Evolutionary conservation across 2,113 vertebrate genomes (phyloP).

Genomic region (Deroptyus accipitrinus): DNA sequence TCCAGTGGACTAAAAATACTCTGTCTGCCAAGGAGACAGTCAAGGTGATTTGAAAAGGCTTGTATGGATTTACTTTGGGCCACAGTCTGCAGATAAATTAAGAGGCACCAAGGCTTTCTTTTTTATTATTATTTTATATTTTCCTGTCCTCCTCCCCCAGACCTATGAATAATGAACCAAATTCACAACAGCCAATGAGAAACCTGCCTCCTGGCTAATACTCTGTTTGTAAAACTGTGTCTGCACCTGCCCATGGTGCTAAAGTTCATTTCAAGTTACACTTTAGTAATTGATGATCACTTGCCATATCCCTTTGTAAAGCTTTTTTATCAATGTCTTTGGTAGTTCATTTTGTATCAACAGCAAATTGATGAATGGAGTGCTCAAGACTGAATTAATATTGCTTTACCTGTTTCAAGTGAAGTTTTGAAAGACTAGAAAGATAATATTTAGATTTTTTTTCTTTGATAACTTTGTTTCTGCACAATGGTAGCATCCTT

Average conservation of each 20-base stretch:
- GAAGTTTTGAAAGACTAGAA: neutral
- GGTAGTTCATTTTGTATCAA: constrained; percentile 49
- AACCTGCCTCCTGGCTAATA: constrained; percentile 1
- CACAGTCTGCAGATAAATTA: constrained; percentile 4
- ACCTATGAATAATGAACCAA: constrained; percentile 37
- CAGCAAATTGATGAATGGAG: constrained; percentile 18
- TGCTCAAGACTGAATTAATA: constrained; percentile 22
- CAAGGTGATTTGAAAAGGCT: constrained; percentile 6
- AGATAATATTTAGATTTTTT: neutral
- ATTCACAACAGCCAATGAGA: neutral
- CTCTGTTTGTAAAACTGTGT: neutral
- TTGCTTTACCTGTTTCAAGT: constrained; percentile 20
- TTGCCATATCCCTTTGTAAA: constrained; percentile 44
- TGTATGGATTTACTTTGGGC: constrained; percentile 1
- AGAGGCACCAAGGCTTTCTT: neutral
- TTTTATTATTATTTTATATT: neutral
- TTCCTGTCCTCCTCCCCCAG: neutral
- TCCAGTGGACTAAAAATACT: constrained; percentile 30
- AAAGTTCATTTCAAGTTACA: constrained; percentile 27
- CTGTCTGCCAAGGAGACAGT: constrained; percentile 3
- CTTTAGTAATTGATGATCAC: constrained; percentile 49
- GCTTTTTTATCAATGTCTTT: constrained; percentile 49
- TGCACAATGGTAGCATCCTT: neutral
- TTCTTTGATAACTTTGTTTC: neutral
- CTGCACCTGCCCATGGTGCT: neutral